Evolutionary conservation across 1,140 invertebrate species (phyloP), one percentile per base, ranked within the genome.

Genomic region (Leucophenga varia): DNA sequence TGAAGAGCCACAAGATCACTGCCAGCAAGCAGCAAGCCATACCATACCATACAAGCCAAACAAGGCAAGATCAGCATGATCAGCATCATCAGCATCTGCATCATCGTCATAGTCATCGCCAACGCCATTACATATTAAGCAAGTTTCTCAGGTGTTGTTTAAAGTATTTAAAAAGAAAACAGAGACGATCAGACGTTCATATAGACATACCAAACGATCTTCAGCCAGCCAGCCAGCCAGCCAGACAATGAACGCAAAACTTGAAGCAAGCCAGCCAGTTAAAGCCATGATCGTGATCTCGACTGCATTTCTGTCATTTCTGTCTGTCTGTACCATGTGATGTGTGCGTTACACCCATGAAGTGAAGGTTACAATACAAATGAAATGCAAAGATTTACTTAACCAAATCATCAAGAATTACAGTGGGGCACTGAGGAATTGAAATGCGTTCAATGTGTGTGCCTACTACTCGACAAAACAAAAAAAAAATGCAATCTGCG

Each of bases 151-250:
- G 63, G 63, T 67, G 63, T 67, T n/a, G n/a, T 67, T 67, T 68
- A 67, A 67, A 67, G 63, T 64, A 64, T 67, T 67, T 67, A 68
- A 67, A 67, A 67, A 67, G 63, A 67, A 67, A 68, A 67, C 63
- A 65, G 55, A 63, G 57, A 36, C 48, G 32, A 49, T 50, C 39
- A 52, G 21, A 41, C 47, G 21, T 18, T 14, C 59, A 67, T 67
- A 51, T 63, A 67, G 67, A 68, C 67, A n/a, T 12, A 30, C 7
- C 28, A 30, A 25, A 21, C 19, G 20, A 30, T 8, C 5, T 5
- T 25, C 22, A 25, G 22, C 10, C 22, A 25, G 22, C 10, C 22
- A 25, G 22, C 10, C 22, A 25, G 22, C 22, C 22, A 25, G 5
- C 10, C 22, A 25, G 5, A 25, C 22, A 25, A 25, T n/a, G n/a